Evolutionary conservation across 1,140 invertebrate species (phyloP), one percentile per base, ranked within the genome.

Genomic region (Chymomyza costata): DNA sequence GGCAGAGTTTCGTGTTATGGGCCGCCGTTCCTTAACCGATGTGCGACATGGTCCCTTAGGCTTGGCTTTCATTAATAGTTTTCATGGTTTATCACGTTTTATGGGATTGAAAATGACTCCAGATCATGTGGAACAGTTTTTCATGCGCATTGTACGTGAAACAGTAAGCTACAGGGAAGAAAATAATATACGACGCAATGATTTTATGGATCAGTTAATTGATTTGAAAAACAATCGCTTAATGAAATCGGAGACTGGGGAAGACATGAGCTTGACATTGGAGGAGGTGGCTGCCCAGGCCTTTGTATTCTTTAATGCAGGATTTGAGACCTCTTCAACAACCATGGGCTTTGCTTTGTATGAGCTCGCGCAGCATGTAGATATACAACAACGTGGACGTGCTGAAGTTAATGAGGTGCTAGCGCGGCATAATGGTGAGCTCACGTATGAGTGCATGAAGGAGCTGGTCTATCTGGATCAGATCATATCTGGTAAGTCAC

Each of bases 281-380:
- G 57, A 70, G 2, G 63, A 68, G 35, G 25, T 85, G 10, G 78
- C 62, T 11, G 86, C 89, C 67, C 66, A 89, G 85, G 63, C 88
- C 53, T 65, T 86, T 60, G 16, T 86, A 43, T 87, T 91, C 66
- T 89, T 74, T 69, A 40, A 89, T 13, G 90, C 89, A 45, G 90
- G 90, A 3, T 90, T 87, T 48, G 91, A 91, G 35, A 91, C 90
- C 0, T 89, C 89, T 1, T 86, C 88, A 0, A 87, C 86, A 0
- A 87, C 87, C 0, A 82, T 91, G 48, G 73, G 86, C 1, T 87
- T 86, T 25, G 63, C 88, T 0, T 62, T 92, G 1, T 86, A 86
- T 25, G 85, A 87, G 47, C 62, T 92, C 30, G 88, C 89, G 0
- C 62, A 73, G 2, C 68, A 91, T 70, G 86, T 84, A 11, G 87